Conservation (phyloP, 64 coral and sea anemone genomes). For the Anthopleura sola region DNA sequence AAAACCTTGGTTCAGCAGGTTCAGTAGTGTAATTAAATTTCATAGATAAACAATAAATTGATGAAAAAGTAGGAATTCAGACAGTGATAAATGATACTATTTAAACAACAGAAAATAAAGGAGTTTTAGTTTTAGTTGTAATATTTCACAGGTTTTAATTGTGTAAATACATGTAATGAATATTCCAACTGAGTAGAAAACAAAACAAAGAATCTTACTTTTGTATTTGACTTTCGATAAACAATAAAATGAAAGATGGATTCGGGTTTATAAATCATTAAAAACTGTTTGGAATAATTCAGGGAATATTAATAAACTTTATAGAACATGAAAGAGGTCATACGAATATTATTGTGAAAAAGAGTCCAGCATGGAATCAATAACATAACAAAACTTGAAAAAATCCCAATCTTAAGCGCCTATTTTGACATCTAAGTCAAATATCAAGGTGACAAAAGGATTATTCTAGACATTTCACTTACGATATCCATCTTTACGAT, state of each 20-base stretch:
- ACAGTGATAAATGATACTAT: no score
- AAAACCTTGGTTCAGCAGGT: no score
- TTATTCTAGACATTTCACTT: neutral
- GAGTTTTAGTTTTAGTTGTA: no score
- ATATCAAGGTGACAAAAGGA: neutral
- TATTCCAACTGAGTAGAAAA: neutral
- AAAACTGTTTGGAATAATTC: neutral
- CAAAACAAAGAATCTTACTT: neutral
- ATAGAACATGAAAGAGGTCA: neutral
- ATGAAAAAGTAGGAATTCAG: no score
- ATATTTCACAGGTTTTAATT: no score
- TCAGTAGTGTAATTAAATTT: no score
- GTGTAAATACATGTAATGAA: no score
- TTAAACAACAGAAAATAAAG: no score
- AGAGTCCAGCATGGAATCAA: neutral
- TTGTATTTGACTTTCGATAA: neutral
- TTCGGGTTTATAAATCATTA: neutral
- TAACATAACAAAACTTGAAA: neutral
- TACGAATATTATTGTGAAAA: neutral
- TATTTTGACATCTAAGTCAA: neutral
- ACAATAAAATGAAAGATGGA: neutral
- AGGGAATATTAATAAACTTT: no score
- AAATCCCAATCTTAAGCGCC: neutral
- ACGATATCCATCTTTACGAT: slow-evolving; percentile 12
- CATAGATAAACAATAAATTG: no score